Conservation (phyloP, 2,888 invertebrate species). For the Carterocephalus palaemon region DNA sequence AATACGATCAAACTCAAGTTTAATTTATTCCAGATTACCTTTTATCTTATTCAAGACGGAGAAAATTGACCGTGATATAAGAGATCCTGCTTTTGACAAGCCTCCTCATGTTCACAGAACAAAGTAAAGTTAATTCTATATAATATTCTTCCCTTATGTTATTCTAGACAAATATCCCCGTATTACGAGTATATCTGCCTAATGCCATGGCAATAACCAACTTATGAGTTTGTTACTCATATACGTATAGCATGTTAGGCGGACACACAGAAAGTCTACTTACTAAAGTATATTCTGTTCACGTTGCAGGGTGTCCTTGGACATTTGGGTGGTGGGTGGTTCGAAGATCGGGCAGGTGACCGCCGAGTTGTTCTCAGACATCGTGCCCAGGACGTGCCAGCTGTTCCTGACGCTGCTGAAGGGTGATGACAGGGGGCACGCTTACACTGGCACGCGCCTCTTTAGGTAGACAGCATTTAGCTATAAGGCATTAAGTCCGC, state of each 20-base stretch:
- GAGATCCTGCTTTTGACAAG: conserved; percentile 62
- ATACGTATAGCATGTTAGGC: too few species aligned
- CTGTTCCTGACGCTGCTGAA: conserved; percentile 56
- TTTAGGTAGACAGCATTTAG: conserved; percentile 48
- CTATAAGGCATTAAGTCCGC: background rate
- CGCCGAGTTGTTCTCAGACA: conserved; percentile 61
- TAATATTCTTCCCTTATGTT: too few species aligned
- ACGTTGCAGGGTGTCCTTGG: conserved; percentile 53
- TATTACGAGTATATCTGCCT: too few species aligned
- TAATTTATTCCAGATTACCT: conserved; percentile 55
- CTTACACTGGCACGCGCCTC: conserved; percentile 60
- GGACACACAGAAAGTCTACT: too few species aligned
- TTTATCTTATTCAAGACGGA: conserved; percentile 70
- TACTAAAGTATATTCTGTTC: background rate
- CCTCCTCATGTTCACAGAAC: conserved; percentile 45
- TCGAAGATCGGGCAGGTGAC: conserved; percentile 63
- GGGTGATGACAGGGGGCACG: conserved; percentile 55
- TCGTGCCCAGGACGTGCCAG: conserved; percentile 61
- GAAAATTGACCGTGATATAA: conserved; percentile 60
- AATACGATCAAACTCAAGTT: too few species aligned
- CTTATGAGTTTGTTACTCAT: too few species aligned
- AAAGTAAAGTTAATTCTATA: conserved; percentile 44
- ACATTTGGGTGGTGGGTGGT: conserved; percentile 61
- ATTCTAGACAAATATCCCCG: too few species aligned
- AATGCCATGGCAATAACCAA: too few species aligned